Conservation (phyloP, 2,797 vertebrate genomes). For the Lagorchestes hirsutus region DNA sequence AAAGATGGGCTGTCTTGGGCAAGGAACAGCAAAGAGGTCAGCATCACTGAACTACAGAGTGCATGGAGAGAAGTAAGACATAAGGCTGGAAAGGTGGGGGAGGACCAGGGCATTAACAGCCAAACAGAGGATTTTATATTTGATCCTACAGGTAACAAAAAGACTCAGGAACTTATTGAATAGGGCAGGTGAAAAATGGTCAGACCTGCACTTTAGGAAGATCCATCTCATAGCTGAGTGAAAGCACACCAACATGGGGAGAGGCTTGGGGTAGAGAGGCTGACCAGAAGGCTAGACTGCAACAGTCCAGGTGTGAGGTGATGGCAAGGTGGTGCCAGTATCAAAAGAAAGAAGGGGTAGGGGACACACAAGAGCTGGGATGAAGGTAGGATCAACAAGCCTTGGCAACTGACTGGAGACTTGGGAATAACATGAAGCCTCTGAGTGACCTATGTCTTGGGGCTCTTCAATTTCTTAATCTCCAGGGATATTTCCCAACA, state of each 20-base stretch:
- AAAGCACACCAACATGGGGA: neutral
- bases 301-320: neutral
- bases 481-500: neutral
- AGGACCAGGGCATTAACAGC: neutral
- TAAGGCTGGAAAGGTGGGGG: neutral
- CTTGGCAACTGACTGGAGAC: neutral
- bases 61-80: neutral
- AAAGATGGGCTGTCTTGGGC: neutral
- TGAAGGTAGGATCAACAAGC: neutral
- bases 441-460: neutral
- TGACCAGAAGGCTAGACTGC: neutral
- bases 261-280: neutral
- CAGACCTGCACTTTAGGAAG: neutral
- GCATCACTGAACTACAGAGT: neutral
- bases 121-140: neutral
- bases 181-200: neutral
- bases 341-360: neutral
- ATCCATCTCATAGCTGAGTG: neutral
- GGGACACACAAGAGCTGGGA: neutral
- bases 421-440: neutral
- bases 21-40: neutral
- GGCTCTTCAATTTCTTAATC: neutral
- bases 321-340: neutral
- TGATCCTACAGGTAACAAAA: neutral
- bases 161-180: neutral